A percentile compares a stretch with the other conserved stretches of the same genome.
phyloP scores from a whole-genome alignment of 2,888 invertebrate species.

The Cecidostiba fungosa region DNA sequence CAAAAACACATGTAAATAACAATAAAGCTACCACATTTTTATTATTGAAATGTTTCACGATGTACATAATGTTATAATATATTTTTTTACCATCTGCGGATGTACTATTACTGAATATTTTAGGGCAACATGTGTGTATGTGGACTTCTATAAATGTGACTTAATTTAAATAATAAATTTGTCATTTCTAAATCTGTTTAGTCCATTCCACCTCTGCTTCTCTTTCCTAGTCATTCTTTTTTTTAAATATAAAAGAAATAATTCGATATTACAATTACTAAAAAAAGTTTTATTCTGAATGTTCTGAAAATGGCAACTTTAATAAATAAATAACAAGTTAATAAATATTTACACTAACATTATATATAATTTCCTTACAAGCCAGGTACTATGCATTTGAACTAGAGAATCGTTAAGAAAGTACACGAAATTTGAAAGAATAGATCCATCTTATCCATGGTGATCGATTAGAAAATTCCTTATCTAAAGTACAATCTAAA shows the following conservation, averaged over 20 bases:
- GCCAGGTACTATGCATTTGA: constrained; percentile 53
- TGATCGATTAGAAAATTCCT: background rate
- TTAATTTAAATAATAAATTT: constrained; percentile 64
- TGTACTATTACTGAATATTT: constrained; percentile 62
- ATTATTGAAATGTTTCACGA: constrained; percentile 57
- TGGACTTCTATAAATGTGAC: constrained; percentile 63
- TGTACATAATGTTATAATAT: constrained; percentile 65
- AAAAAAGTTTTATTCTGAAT: constrained; percentile 43
- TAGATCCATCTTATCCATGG: constrained; percentile 39
- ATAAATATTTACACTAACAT: constrained; percentile 52
- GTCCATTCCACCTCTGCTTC: background rate
- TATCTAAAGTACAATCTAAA: constrained; percentile 41
- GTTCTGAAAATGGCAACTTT: constrained; percentile 43
- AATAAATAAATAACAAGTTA: constrained; percentile 54
- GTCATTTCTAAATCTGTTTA: constrained; percentile 51
- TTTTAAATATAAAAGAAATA: constrained; percentile 1
- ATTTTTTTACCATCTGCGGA: constrained; percentile 63
- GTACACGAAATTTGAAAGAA: constrained; percentile 49
- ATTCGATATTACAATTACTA: constrained; percentile 14
- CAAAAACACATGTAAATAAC: constrained; percentile 59
- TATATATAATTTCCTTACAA: constrained; percentile 48
- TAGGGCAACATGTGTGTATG: constrained; percentile 63
- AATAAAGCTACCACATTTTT: constrained; percentile 55
- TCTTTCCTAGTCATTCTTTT: constrained; percentile 3
- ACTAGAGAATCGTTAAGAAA: constrained; percentile 47